Base-by-base conservation (phyloP, 2,113 vertebrate genomes). In the Microcebus lehilahytsara region DNA sequence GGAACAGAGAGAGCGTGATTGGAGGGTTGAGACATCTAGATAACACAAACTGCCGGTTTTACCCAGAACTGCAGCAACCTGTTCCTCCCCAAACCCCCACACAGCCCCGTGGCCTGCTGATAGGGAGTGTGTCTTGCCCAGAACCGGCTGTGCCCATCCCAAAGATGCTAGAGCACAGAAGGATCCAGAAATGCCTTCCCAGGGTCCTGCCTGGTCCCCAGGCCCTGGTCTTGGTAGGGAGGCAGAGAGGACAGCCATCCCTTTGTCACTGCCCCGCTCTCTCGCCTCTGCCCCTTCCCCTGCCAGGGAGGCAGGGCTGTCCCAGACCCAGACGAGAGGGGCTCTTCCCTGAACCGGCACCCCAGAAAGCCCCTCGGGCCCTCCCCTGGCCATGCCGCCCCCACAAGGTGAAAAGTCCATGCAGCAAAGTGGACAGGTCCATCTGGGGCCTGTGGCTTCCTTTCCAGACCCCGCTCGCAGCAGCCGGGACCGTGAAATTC, bases 231-330 rank as follows among this genome's bases (percentile, higher is more conserved):
- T 32, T 5, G 62, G 8, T 2, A 66, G 53, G 30, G 53, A 27
- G 42, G 42, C 12, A 6, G 32, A 4, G 23, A 32, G 67, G 37
- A 40, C 88, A 71, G 42, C 10, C n/a, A 16, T 83, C 7, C 12
- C 1, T 0, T 16, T 69, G 56, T 62, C 62, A 34, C 22, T 5
- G 37, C 17, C 10, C 4, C 0, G 14, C 6, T 10, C 20, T 16
- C 14, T 42, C 58, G 1, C 40, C 75, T 72, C 77, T 67, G 34
- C 40, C 30, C 37, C 3, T 1, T 1, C 9, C 20, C 16, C 23
- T 51, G 6, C 30, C n/a, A n/a, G n/a, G 42, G 40, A 51, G n/a
- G 12, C 25, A 66, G 20, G 11, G 10, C 30, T 11, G 1, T 5
- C 49, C 71, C 22, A 79, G 74, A 89, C 69, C 42, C 77, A 67